A percentile compares a stretch with the other conserved stretches of the same genome.
These are phyloP conservation scores for Neoitamus cyanurus DNA, from an alignment of 2,888 invertebrate species.

Conservation along the genomic window DNA sequence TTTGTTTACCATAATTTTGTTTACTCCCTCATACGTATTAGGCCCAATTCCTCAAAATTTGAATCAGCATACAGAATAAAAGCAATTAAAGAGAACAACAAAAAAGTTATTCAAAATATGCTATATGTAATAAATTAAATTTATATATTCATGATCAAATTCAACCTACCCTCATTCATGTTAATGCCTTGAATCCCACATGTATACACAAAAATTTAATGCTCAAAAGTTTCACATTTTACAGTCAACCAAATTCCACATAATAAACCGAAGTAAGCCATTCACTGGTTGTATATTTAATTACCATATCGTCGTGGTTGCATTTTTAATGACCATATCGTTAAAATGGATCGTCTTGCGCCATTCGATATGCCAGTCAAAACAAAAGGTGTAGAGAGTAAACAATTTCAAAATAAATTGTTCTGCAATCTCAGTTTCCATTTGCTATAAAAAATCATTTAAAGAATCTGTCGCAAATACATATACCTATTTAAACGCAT, in stretches of 20 bases:
- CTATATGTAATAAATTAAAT: too few relatives aligned
- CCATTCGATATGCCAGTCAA: not conserved
- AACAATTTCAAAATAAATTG: not conserved
- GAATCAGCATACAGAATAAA: too few relatives aligned
- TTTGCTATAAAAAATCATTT: not conserved
- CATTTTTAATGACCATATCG: not conserved
- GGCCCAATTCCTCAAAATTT: too few relatives aligned
- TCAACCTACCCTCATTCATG: not conserved
- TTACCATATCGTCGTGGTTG: not conserved
- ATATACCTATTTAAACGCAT: not conserved
- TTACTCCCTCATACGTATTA: too few relatives aligned
- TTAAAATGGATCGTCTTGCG: not conserved
- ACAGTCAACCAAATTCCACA: too few relatives aligned
- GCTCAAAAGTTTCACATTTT: too few relatives aligned
- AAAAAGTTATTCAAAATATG: not conserved
- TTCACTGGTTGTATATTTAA: too few relatives aligned
- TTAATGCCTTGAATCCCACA: not conserved
- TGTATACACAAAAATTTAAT: not conserved
- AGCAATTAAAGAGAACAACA: not conserved
- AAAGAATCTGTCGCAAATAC: not conserved
- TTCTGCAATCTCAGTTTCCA: not conserved
- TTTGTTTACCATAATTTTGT: too few relatives aligned
- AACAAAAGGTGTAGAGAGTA: not conserved
- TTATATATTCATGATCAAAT: not conserved
- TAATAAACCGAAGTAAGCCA: too few relatives aligned